phyloP scores from a whole-genome alignment of 2,888 invertebrate species.

The Ectobius pallidus region DNA sequence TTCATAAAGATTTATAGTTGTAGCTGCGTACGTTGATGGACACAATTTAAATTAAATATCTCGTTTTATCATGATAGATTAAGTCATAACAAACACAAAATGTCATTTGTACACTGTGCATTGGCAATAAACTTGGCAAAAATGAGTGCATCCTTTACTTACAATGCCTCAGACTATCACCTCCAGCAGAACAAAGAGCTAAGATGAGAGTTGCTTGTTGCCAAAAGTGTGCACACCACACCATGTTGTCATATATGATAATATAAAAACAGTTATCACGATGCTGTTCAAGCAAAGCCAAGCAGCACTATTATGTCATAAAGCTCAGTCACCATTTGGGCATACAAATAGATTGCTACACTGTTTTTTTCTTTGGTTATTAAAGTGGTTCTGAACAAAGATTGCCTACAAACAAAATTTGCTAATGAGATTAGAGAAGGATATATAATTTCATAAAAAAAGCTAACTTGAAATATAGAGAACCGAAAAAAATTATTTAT shows the following conservation, averaged over 20 bases:
- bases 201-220: constrained; percentile 17
- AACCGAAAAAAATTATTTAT: too few relatives aligned
- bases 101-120: too few relatives aligned
- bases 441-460: too few relatives aligned
- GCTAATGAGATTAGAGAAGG: too few relatives aligned
- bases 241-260: neutral
- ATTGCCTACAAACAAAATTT: too few relatives aligned
- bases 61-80: neutral
- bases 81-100: too few relatives aligned
- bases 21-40: constrained; percentile 8
- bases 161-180: constrained; percentile 5
- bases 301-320: too few relatives aligned
- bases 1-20: too few relatives aligned
- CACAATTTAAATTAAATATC: neutral
- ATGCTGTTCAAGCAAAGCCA: constrained; percentile 18
- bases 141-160: constrained; percentile 5
- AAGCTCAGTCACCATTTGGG: neutral
- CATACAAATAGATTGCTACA: neutral
- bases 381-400: too few relatives aligned
- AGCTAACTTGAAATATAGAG: too few relatives aligned
- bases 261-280: constrained; percentile 2
- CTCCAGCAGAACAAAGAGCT: neutral
- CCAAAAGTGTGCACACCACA: constrained; percentile 10
- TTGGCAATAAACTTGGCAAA: neutral
- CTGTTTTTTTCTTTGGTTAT: too few relatives aligned